Conservation (phyloP, 2,797 vertebrate genomes). For the Pipistrellus pygmaeus region DNA sequence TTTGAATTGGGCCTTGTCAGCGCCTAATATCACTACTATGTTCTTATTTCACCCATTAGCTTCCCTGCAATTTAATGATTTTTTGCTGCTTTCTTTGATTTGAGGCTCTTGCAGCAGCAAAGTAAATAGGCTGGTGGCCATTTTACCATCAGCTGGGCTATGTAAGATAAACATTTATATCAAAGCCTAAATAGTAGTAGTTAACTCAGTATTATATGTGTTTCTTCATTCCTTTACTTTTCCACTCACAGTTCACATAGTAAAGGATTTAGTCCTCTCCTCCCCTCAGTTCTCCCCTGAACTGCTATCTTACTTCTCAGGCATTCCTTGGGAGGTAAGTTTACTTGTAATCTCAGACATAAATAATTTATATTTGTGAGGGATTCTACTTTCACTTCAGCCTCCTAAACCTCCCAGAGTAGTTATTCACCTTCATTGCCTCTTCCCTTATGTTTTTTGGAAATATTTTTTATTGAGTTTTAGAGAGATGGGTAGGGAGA, state of each 20-base stretch:
- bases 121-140: background rate
- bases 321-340: background rate
- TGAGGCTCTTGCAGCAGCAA: background rate
- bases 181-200: background rate
- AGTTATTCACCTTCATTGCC: background rate
- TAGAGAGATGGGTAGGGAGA: background rate
- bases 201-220: background rate
- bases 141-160: background rate
- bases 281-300: fast-evolving
- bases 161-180: constrained; percentile 37
- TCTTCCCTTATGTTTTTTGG: background rate
- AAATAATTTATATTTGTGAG: constrained; percentile 43
- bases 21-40: background rate
- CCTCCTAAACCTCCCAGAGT: background rate
- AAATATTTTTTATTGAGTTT: background rate
- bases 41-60: background rate
- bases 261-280: background rate
- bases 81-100: constrained; percentile 26
- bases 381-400: background rate
- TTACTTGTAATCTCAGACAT: constrained; percentile 41
- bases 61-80: background rate
- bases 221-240: constrained; percentile 27
- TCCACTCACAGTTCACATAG: background rate
- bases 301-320: background rate
- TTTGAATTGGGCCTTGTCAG: background rate